Evolutionary conservation across 2,888 invertebrate genomes (phyloP).

Genomic region (Acanthacorydalis orientalis): DNA sequence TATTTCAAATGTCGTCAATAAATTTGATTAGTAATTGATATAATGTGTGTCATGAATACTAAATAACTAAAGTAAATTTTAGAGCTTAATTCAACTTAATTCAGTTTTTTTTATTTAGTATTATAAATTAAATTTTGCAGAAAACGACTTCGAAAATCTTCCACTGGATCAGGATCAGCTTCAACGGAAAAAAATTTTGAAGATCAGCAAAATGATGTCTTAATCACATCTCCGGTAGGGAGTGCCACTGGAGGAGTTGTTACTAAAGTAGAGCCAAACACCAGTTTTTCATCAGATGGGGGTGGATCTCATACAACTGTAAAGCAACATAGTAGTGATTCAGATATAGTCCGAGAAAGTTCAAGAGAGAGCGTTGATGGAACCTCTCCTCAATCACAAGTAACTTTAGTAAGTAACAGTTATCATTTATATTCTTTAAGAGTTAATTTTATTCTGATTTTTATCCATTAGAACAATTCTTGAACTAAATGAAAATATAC

Average conservation of each 20-base stretch:
- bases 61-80: neutral
- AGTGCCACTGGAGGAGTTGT: conserved; percentile 16
- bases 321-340: conserved; percentile 23
- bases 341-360: conserved; percentile 25
- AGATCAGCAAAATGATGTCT: conserved; percentile 26
- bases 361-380: conserved; percentile 2
- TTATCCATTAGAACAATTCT: no score
- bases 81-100: neutral
- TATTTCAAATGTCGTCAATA: neutral
- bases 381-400: conserved; percentile 17
- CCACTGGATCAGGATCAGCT: conserved; percentile 38
- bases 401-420: conserved; percentile 21
- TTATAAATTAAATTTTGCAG: conserved; percentile 20
- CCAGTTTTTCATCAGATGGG: conserved; percentile 17
- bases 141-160: conserved; percentile 46
- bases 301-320: conserved; percentile 14
- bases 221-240: conserved; percentile 28
- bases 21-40: neutral
- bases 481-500: no score
- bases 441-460: neutral
- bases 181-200: conserved; percentile 35
- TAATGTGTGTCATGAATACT: neutral
- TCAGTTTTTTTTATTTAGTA: neutral
- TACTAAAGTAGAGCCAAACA: conserved; percentile 1
- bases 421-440: neutral